phyloP scores from a whole-genome alignment of 1,140 invertebrate species.

The Dufourea novaeangliae region DNA sequence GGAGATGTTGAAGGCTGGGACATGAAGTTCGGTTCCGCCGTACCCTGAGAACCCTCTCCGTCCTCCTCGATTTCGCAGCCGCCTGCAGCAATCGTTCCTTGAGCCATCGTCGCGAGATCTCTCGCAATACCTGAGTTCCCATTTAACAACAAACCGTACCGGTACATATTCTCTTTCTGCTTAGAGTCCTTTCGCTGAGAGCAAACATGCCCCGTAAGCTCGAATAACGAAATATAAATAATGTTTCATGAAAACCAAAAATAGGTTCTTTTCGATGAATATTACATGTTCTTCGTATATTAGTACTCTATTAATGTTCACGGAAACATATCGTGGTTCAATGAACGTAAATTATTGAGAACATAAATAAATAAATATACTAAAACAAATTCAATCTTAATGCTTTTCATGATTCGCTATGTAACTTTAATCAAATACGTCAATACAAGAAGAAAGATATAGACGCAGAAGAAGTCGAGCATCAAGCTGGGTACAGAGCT shows the following conservation, averaged over 20 bases:
- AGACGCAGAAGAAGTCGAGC: constrained; percentile 39
- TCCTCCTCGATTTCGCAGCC: constrained; percentile 79
- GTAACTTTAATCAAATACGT: constrained; percentile 41
- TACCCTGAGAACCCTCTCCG: constrained; percentile 77
- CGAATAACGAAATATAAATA: constrained; percentile 58
- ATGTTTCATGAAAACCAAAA: constrained; percentile 39
- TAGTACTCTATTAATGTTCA: background rate
- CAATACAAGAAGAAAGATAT: background rate
- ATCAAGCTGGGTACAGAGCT: constrained; percentile 33
- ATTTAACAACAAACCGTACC: constrained; percentile 67
- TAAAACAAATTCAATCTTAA: constrained; percentile 6
- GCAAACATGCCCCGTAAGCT: constrained; percentile 49
- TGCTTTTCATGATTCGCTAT: constrained; percentile 36
- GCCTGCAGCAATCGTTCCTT: constrained; percentile 76
- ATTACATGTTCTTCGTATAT: constrained; percentile 1
- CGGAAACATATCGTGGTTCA: background rate
- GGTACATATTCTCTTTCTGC: constrained; percentile 53
- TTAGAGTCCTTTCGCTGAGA: constrained; percentile 53
- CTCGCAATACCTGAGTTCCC: constrained; percentile 81
- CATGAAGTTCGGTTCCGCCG: constrained; percentile 75
- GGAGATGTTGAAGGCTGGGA: constrained; percentile 77
- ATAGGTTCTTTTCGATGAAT: background rate
- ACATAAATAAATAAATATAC: constrained; percentile 63
- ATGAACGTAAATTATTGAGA: constrained; percentile 67
- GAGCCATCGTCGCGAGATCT: constrained; percentile 80